phyloP scores from a whole-genome alignment of 1,140 invertebrate genomes.

The Thalassaphorura encarpata region DNA sequence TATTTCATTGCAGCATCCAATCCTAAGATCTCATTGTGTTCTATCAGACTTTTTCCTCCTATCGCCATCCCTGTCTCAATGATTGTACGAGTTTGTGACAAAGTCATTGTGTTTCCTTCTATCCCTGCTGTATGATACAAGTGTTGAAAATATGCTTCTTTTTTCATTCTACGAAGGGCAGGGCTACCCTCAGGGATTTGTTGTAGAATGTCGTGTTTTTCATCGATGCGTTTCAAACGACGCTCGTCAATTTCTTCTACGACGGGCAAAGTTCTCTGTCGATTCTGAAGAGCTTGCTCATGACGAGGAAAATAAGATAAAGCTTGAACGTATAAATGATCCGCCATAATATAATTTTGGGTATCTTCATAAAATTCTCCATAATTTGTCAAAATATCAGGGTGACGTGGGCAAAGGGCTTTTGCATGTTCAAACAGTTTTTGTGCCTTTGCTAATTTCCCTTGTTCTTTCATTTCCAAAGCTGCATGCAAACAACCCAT shows the following conservation, averaged over 20 bases:
- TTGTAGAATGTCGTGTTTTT: conserved; percentile 69
- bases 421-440: conserved; percentile 45
- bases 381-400: conserved; percentile 83
- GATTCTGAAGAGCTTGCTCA: conserved; percentile 63
- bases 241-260: conserved; percentile 82
- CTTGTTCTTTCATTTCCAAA: conserved; percentile 20
- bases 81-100: conserved; percentile 84
- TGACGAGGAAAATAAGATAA: conserved; percentile 73
- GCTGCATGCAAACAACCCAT: conserved; percentile 14
- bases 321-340: conserved; percentile 76
- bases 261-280: conserved; percentile 69
- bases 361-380: conserved; percentile 86
- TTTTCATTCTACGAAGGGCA: conserved; percentile 76
- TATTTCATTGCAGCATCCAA: conserved; percentile 91
- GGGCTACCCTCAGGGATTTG: conserved; percentile 67
- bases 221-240: conserved; percentile 68
- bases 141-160: conserved; percentile 89
- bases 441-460: conserved; percentile 16
- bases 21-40: conserved; percentile 93
- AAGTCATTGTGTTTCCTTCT: conserved; percentile 92
- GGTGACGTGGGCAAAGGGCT: conserved; percentile 70
- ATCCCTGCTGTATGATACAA: conserved; percentile 97
- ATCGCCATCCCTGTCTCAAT: conserved; percentile 88
- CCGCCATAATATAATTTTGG: conserved; percentile 76
- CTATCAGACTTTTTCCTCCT: conserved; percentile 85